Conservation (phyloP, 2,797 vertebrate genomes). For the Chiroxiphia lanceolata region DNA sequence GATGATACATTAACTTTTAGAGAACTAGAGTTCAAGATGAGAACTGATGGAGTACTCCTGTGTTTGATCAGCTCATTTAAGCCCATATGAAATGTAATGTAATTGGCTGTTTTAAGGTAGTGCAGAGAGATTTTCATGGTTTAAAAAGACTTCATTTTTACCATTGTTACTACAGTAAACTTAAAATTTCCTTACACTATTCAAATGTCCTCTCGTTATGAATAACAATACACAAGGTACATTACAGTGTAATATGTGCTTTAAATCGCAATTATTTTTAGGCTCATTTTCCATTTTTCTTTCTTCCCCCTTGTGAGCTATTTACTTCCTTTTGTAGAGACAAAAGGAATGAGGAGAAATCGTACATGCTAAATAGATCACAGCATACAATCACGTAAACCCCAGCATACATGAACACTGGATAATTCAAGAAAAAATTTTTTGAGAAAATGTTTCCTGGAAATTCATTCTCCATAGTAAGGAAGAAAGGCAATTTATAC, state of each 20-base stretch:
- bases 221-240: not conserved
- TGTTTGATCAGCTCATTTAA: conserved; percentile 64
- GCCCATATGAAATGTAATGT: conserved; percentile 42
- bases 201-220: not conserved
- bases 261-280: not conserved
- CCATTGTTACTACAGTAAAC: conserved; percentile 26
- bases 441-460: not conserved
- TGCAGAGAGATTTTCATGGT: conserved; percentile 3
- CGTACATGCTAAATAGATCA: not conserved
- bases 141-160: conserved; percentile 44
- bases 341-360: not conserved
- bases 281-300: not conserved
- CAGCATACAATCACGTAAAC: not conserved
- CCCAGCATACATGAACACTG: not conserved
- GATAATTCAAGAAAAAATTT: not conserved
- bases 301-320: not conserved
- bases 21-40: conserved; percentile 38
- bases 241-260: not conserved
- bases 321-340: not conserved
- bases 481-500: not conserved
- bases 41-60: conserved; percentile 41
- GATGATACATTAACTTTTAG: conserved; percentile 63
- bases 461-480: not conserved
- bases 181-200: conserved; percentile 18
- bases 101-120: conserved; percentile 62